These are phyloP conservation scores for Luffia ferchaultella DNA, from an alignment of 2,888 invertebrate species.

Conservation along the genomic window DNA sequence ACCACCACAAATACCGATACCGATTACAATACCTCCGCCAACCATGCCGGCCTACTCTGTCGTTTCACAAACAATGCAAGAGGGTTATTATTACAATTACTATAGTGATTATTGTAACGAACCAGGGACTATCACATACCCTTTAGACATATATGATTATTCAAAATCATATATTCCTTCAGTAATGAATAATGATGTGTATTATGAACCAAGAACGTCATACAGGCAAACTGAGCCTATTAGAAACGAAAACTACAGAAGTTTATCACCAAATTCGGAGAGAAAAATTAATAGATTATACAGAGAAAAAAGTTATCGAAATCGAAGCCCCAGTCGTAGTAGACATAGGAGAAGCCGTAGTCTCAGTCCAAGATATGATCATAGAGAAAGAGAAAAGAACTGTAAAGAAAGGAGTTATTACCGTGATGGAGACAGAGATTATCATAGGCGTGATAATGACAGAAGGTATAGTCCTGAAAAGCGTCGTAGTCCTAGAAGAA, in stretches of 20 bases:
- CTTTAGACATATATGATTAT: not conserved
- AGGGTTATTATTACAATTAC: not conserved
- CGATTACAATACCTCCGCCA: conserved; percentile 25
- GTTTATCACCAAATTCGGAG: not conserved
- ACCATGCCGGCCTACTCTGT: not conserved
- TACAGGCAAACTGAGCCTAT: too few species aligned
- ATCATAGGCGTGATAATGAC: conserved; percentile 12
- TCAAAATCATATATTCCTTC: not conserved
- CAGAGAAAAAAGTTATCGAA: conserved; percentile 13
- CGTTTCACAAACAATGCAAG: not conserved
- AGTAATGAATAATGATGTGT: not conserved
- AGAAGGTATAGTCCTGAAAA: not conserved
- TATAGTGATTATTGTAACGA: not conserved
- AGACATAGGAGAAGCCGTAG: conserved; percentile 13
- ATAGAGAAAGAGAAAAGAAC: conserved; percentile 1
- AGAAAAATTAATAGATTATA: conserved; percentile 8
- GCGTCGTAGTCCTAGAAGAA: conserved; percentile 1
- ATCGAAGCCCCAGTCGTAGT: conserved; percentile 18
- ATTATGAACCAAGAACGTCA: not conserved
- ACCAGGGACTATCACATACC: not conserved
- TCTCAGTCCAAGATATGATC: conserved; percentile 24
- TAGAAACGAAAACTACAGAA: not conserved
- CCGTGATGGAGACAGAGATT: conserved; percentile 26
- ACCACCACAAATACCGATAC: conserved; percentile 2
- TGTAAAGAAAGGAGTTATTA: conserved; percentile 18